Evolutionary conservation across 1,140 invertebrate species (phyloP).

Genomic region (Cherax destructor): DNA sequence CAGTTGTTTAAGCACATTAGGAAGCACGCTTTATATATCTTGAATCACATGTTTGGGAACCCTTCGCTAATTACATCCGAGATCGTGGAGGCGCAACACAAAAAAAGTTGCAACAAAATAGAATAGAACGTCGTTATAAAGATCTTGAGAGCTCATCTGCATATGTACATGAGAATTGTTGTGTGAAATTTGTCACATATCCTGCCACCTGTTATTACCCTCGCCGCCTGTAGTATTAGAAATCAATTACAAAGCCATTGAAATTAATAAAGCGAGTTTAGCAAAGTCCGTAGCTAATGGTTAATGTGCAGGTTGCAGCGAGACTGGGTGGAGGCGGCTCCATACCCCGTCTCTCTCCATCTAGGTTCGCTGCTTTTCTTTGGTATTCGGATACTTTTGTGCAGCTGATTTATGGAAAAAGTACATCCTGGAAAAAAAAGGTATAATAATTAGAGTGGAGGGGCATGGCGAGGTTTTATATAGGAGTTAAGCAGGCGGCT

Average conservation of each 20-base stretch:
- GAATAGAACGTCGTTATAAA: neutral
- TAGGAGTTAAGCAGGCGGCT: neutral
- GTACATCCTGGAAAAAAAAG: neutral
- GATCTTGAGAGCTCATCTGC: constrained; percentile 13
- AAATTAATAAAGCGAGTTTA: constrained; percentile 53
- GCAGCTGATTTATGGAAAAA: neutral
- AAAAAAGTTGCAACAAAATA: neutral
- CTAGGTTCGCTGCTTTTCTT: neutral
- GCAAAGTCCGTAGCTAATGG: constrained; percentile 51
- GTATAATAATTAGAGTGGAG: neutral
- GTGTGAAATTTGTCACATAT: constrained; percentile 53
- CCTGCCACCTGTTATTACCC: constrained; percentile 26
- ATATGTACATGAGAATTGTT: constrained; percentile 43
- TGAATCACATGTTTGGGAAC: neutral
- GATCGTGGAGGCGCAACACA: neutral
- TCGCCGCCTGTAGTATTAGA: constrained; percentile 41
- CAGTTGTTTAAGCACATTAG: neutral
- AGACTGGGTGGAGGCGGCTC: neutral
- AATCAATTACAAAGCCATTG: constrained; percentile 64
- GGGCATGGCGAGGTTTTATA: neutral
- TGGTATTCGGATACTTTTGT: neutral
- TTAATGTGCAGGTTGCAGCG: constrained; percentile 39
- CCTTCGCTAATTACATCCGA: neutral
- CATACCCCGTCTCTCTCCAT: neutral
- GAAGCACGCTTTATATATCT: neutral